These are phyloP conservation scores for Apeltes quadracus DNA, from an alignment of 2,113 vertebrate genomes.

Conservation along the genomic window DNA sequence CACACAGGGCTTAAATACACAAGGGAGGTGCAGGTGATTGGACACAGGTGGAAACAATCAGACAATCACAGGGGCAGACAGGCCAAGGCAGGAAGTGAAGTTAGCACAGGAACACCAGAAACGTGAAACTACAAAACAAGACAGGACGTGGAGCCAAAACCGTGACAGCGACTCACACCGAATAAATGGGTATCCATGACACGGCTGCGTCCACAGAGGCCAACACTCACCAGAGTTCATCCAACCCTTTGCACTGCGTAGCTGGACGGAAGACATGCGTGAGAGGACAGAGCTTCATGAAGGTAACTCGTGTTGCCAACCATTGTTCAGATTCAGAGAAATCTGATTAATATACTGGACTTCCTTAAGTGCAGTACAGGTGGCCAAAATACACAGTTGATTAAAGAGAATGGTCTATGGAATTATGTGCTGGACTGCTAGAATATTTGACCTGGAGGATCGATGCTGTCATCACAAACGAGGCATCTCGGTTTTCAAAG, in stretches of 20 bases:
- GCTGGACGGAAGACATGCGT: conserved; percentile 10
- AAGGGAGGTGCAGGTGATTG: no score
- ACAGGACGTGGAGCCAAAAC: no score
- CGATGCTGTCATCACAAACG: conserved; percentile 2
- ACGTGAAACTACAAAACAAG: no score
- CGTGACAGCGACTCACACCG: no score
- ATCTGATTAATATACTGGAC: neutral
- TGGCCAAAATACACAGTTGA: neutral
- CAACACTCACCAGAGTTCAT: conserved; percentile 9
- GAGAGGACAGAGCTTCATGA: conserved; percentile 2
- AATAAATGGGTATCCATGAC: conserved; percentile 17
- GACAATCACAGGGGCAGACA: no score
- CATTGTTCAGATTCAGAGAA: conserved; percentile 13
- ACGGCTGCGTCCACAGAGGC: neutral
- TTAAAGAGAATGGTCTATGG: neutral
- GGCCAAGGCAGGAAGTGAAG: no score
- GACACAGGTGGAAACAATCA: no score
- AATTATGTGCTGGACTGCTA: neutral
- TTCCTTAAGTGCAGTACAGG: neutral
- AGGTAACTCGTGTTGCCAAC: conserved; percentile 7
- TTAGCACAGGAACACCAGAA: no score
- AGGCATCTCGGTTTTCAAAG: neutral
- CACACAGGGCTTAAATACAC: no score
- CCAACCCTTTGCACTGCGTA: conserved; percentile 10
- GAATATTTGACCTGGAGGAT: neutral